Percentiles rank a stretch among this genome's conserved stretches.
These are phyloP conservation scores for Rhingia rostrata DNA, from an alignment of 2,888 invertebrate genomes.

Conservation along the genomic window DNA sequence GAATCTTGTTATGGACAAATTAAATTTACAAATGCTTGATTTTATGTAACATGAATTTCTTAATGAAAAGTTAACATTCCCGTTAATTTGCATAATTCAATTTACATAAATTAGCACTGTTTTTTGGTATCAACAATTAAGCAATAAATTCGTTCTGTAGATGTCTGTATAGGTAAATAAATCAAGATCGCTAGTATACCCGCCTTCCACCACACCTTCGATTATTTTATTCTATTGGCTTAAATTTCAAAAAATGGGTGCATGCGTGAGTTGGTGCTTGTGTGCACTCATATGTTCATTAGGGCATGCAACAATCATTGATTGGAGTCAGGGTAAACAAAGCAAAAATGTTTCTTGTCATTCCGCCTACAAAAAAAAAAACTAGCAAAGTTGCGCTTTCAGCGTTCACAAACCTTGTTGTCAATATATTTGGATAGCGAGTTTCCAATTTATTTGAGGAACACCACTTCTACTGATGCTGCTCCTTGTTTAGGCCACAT, in stretches of 20 bases:
- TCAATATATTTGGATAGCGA: neutral
- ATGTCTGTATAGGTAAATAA: neutral
- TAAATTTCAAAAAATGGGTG: neutral
- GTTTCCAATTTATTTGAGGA: conserved; percentile 26
- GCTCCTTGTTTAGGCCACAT: neutral
- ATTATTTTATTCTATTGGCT: neutral
- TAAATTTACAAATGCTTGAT: too few species aligned
- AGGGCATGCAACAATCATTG: conserved; percentile 32
- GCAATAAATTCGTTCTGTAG: too few species aligned
- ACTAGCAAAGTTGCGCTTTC: neutral
- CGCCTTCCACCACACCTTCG: conserved; percentile 10
- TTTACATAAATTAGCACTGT: too few species aligned
- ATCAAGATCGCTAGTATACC: neutral
- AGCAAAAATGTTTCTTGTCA: neutral
- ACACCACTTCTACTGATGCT: conserved; percentile 3
- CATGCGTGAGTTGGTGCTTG: conserved; percentile 23
- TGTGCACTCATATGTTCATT: conserved; percentile 20
- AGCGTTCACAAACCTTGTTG: neutral
- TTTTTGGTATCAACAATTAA: too few species aligned
- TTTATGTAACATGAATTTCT: too few species aligned
- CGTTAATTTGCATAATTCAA: too few species aligned
- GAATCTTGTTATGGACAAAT: too few species aligned
- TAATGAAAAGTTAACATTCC: too few species aligned
- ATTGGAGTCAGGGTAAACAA: neutral
- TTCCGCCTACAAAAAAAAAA: conserved; percentile 7